phyloP scores from a whole-genome alignment of 2,113 vertebrate genomes.

The Coturnix japonica region DNA sequence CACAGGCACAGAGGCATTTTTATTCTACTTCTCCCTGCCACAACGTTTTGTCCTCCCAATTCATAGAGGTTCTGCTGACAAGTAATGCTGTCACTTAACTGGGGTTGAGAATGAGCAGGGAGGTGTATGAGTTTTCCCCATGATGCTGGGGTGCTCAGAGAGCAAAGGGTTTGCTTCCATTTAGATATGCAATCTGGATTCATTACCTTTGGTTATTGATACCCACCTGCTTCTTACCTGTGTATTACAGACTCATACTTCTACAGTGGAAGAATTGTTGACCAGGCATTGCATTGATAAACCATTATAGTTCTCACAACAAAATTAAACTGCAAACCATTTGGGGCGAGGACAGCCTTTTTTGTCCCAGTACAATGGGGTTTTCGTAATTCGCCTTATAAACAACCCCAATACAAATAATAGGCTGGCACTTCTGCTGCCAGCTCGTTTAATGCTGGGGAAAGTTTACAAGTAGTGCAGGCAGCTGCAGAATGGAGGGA shows the following conservation, averaged over 20 bases:
- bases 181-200: neutral
- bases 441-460: neutral
- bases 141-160: neutral
- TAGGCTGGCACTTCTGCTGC: neutral
- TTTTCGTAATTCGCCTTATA: neutral
- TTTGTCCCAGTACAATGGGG: neutral
- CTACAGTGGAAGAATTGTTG: neutral
- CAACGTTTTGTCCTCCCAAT: neutral
- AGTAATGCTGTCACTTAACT: neutral
- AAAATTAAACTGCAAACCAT: conserved; percentile 27
- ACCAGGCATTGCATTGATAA: neutral
- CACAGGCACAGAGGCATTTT: neutral
- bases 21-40: neutral
- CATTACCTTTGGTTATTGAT: neutral
- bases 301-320: neutral
- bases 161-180: neutral
- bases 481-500: neutral
- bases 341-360: neutral
- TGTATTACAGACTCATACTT: neutral
- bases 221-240: neutral
- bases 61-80: neutral
- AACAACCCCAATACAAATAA: neutral
- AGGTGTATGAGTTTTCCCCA: neutral
- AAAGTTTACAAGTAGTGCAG: neutral
- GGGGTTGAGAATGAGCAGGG: neutral